Base-by-base conservation (phyloP, 2,888 invertebrate genomes). In the Aspidiotus destructor region DNA sequence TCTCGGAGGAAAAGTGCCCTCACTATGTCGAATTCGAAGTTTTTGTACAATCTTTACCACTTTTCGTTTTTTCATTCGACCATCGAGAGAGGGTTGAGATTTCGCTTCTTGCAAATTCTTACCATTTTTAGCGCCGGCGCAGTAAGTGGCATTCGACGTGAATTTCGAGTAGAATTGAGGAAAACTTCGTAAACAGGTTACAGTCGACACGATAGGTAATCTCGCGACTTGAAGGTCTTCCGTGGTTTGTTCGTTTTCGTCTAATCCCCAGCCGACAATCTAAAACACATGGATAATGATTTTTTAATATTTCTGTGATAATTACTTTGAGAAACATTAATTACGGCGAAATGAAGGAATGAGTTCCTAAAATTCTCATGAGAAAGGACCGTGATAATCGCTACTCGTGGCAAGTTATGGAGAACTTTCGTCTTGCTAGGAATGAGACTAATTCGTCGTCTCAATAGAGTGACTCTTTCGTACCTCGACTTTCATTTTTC, bases 121-220 rank as follows among this genome's bases (percentile, higher is more conserved):
- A 79, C 80, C 79, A 71, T 80, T 79, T 71, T 75, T 73, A 71
- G 77, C 79, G 13, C 79, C 79, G 5, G 79, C 80, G 71, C 80
- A 80, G 71, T 76, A 85, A 0, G 83, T 83, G 72, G 78, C 82
- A 1, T 81, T 80, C 0, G 81, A 81, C 0, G 83, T 82, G 75
- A 83, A 84, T 53, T 81, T 77, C 0, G 81, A 80, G 75, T 82
- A 84, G 78, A 84, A 84, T 63, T 83, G 82, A 72, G 81, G 81
- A 75, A 82, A 82, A 0, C 83, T 84, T 70, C 82, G 77, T 72
- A 84, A 79, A 75, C 85, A 85, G 8, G 82, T 82, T 74, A 82
- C 80, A 71, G 81, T 81, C 71, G 81, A 80, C 0, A 84, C 83
- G 9, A 84, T 79, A 0, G 84, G 84, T 84, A 85, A 83, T 71